Evolutionary conservation across 2,113 vertebrate species (phyloP).

Genomic region (Dipodomys stephensi): DNA sequence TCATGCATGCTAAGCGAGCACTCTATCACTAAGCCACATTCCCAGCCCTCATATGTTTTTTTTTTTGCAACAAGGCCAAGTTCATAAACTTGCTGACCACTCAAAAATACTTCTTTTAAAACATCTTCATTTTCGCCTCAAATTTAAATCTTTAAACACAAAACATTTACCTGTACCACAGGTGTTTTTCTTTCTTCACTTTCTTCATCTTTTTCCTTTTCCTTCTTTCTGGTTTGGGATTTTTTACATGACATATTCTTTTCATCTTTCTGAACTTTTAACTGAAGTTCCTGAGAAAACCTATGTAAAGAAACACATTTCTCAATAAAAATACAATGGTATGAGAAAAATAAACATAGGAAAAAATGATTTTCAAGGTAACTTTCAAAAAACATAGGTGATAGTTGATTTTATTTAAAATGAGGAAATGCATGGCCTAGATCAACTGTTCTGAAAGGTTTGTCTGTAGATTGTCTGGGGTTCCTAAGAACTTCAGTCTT

Average conservation of each 20-base stretch:
- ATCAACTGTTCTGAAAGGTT: neutral
- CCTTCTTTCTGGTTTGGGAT: conserved; percentile 85
- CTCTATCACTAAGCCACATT: too few species aligned
- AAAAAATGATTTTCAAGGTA: conserved; percentile 30
- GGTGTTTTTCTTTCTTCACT: conserved; percentile 85
- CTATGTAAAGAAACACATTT: conserved; percentile 79
- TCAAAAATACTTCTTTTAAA: conserved; percentile 22
- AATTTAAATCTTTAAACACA: conserved; percentile 47
- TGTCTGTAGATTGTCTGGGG: neutral
- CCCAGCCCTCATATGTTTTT: too few species aligned
- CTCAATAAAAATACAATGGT: conserved; percentile 30
- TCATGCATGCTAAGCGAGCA: too few species aligned
- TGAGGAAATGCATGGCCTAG: conserved; percentile 29
- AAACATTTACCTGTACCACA: conserved; percentile 83
- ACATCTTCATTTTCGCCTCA: neutral
- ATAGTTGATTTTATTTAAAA: neutral
- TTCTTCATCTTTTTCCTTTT: conserved; percentile 88
- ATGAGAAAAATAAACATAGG: neutral
- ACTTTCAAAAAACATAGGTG: conserved; percentile 20
- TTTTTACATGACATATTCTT: conserved; percentile 88
- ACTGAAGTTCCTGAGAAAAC: conserved; percentile 90
- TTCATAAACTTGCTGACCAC: neutral
- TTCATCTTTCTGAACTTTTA: conserved; percentile 90
- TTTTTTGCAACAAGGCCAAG: neutral
- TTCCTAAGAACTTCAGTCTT: neutral